Percentiles rank a stretch among this genome's conserved stretches.
Conservation (phyloP, 2,797 vertebrate genomes). For the Cephalopachus bancanus region DNA sequence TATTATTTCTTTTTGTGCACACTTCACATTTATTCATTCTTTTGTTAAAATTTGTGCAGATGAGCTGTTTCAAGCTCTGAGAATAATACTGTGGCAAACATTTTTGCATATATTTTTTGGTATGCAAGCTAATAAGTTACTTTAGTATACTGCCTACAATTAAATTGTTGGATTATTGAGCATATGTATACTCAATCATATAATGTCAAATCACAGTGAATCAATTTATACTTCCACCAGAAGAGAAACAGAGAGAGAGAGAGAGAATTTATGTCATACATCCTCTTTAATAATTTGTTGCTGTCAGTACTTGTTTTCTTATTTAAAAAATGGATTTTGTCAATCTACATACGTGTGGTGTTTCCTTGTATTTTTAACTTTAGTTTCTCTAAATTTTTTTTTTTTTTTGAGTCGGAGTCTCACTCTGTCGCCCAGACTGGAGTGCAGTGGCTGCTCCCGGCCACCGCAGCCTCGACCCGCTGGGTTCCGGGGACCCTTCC, state of each 20-base stretch:
- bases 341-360: too few relatives aligned
- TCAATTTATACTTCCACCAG: not conserved
- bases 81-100: not conserved
- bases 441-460: too few relatives aligned
- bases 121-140: not conserved
- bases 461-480: too few relatives aligned
- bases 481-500: too few relatives aligned
- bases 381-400: not conserved
- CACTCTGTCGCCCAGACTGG: too few relatives aligned
- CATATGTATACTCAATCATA: not conserved
- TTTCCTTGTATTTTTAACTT: not conserved
- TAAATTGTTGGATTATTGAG: not conserved
- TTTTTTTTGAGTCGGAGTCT: too few relatives aligned
- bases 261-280: not conserved
- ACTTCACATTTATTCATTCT: not conserved
- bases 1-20: not conserved
- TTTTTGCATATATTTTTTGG: not conserved
- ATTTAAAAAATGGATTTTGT: not conserved
- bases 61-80: not conserved
- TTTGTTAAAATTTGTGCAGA: not conserved
- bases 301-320: not conserved
- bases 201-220: not conserved
- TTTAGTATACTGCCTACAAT: not conserved
- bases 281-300: not conserved
- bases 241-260: not conserved